Percentiles rank a stretch among this genome's conserved stretches.
phyloP scores from a whole-genome alignment of 2,888 invertebrate genomes.

The Euplagia quadripunctaria region DNA sequence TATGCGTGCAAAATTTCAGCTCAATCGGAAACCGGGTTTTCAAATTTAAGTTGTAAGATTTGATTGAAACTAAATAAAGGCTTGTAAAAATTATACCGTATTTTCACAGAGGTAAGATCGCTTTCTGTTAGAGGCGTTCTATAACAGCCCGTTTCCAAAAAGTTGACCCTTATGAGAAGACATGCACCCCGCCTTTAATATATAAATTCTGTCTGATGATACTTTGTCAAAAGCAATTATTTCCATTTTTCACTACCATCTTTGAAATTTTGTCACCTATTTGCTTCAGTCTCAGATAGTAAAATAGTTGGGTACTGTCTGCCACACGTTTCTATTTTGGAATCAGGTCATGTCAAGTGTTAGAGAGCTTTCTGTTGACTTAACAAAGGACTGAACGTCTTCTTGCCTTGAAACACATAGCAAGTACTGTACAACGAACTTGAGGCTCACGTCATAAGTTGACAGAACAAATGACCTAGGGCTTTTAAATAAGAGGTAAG shows the following conservation, averaged over 20 bases:
- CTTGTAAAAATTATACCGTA: too few species aligned
- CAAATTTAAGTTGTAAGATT: too few species aligned
- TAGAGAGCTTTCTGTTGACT: conserved; percentile 17
- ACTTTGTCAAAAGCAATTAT: background rate
- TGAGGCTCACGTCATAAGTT: background rate
- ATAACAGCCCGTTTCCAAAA: too few species aligned
- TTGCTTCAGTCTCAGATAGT: background rate
- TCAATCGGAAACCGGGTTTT: too few species aligned
- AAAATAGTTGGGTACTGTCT: conserved; percentile 1
- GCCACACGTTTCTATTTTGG: conserved; percentile 22
- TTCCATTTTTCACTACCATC: background rate
- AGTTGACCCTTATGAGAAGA: too few species aligned
- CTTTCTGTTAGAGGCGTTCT: too few species aligned
- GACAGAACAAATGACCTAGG: background rate
- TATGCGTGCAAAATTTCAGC: too few species aligned
- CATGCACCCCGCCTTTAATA: too few species aligned
- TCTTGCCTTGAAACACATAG: background rate
- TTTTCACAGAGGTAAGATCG: too few species aligned
- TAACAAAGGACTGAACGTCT: conserved; percentile 18
- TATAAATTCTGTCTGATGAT: too few species aligned
- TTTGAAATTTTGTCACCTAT: background rate
- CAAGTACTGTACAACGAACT: background rate
- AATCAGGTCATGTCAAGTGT: conserved; percentile 25
- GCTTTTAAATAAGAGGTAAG: background rate
- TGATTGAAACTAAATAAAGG: too few species aligned